These are phyloP conservation scores for Arothron firmamentum DNA, from an alignment of 2,113 vertebrate genomes.

Conservation along the genomic window DNA sequence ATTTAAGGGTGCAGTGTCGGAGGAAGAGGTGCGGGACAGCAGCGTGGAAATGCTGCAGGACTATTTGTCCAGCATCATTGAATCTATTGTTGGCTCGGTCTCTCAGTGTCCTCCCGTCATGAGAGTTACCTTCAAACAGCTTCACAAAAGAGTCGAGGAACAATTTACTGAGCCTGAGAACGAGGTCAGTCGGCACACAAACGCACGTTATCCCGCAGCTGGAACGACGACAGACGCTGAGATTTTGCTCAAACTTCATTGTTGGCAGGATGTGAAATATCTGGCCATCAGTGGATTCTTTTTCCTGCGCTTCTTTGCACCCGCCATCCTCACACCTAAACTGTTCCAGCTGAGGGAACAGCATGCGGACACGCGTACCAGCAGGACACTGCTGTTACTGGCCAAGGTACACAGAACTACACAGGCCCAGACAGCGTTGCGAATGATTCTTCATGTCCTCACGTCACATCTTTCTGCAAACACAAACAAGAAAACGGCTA, in stretches of 20 bases:
- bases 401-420: conserved; percentile 79
- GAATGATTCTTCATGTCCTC: conserved; percentile 32
- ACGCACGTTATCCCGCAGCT: not conserved
- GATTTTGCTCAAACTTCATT: not conserved
- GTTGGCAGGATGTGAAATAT: conserved; percentile 82
- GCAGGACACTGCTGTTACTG: conserved; percentile 84
- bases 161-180: conserved; percentile 77
- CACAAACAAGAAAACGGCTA: conserved; percentile 18
- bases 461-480: conserved; percentile 16
- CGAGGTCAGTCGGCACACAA: conserved; percentile 69
- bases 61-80: conserved; percentile 80
- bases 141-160: conserved; percentile 79
- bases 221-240: not conserved
- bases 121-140: conserved; percentile 85
- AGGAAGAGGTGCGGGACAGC: conserved; percentile 81
- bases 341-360: conserved; percentile 88
- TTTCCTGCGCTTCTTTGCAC: conserved; percentile 88
- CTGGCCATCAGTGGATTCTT: conserved; percentile 88
- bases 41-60: conserved; percentile 85
- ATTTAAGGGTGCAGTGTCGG: conserved; percentile 81
- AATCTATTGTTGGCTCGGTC: conserved; percentile 81
- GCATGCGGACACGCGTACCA: conserved; percentile 82
- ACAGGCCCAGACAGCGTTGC: conserved; percentile 19
- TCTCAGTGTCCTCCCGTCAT: conserved; percentile 81
- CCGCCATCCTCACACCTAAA: conserved; percentile 86